Evolutionary conservation across 2,113 vertebrate genomes (phyloP).

Genomic region (Triplophysa siluroides): DNA sequence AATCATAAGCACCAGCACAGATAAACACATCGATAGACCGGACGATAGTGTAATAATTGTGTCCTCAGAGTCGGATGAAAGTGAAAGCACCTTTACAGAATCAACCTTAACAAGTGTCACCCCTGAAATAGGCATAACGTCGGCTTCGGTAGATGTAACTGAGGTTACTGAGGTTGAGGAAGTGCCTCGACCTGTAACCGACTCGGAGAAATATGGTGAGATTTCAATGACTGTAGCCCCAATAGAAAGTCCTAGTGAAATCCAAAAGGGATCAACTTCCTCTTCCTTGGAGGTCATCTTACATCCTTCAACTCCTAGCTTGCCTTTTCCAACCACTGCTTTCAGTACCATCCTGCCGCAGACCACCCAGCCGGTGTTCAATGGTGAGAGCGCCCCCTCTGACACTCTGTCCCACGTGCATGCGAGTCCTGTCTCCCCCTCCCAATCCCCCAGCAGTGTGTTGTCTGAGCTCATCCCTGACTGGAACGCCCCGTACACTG

Average conservation of each 20-base stretch:
- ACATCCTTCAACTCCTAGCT: constrained; percentile 74
- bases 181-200: constrained; percentile 48
- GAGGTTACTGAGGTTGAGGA: constrained; percentile 44
- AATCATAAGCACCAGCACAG: background rate
- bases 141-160: background rate
- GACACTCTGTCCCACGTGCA: constrained; percentile 82
- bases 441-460: constrained; percentile 78
- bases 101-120: background rate
- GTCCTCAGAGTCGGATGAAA: constrained; percentile 1
- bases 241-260: constrained; percentile 53
- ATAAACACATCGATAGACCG: constrained; percentile 11
- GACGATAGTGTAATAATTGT: constrained; percentile 5
- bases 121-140: constrained; percentile 48
- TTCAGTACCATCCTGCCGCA: constrained; percentile 74
- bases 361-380: constrained; percentile 83
- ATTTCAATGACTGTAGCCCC: constrained; percentile 56
- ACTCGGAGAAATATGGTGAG: constrained; percentile 56
- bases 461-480: constrained; percentile 79
- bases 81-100: constrained; percentile 4
- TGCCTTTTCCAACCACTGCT: constrained; percentile 57
- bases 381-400: constrained; percentile 89
- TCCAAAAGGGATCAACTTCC: constrained; percentile 68
- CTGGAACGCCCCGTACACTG: constrained; percentile 80
- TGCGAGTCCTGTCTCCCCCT: constrained; percentile 83
- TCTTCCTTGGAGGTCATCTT: constrained; percentile 70